These are phyloP conservation scores for Diglossa cyanea DNA, from an alignment of 2,797 vertebrate genomes.

Conservation along the genomic window DNA sequence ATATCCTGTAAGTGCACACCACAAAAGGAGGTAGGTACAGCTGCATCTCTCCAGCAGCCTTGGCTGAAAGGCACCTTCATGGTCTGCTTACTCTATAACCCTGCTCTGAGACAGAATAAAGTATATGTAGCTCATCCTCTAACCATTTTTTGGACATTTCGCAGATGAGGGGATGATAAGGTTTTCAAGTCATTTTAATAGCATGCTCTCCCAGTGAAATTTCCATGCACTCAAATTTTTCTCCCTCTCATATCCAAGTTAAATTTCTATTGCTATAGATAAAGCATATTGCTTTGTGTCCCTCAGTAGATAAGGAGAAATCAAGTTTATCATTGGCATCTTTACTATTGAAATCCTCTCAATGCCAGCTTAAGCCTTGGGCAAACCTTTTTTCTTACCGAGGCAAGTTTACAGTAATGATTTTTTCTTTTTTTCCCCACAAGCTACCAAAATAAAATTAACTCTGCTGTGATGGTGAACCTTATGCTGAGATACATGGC, in stretches of 20 bases:
- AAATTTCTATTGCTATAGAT: background rate
- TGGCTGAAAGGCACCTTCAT: background rate
- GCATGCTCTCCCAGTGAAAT: background rate
- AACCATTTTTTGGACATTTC: background rate
- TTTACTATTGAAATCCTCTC: background rate
- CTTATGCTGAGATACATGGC: background rate
- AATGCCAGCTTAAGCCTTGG: background rate
- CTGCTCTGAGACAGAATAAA: background rate
- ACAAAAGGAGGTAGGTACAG: background rate
- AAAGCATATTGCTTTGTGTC: background rate
- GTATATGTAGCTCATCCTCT: background rate
- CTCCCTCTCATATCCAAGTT: background rate
- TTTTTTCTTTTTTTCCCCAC: background rate
- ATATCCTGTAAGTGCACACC: background rate
- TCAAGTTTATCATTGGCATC: background rate
- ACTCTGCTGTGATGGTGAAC: background rate
- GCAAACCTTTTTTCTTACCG: background rate
- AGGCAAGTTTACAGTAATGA: background rate
- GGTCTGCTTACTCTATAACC: background rate
- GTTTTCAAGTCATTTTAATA: background rate
- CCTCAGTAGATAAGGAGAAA: background rate
- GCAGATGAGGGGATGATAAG: background rate
- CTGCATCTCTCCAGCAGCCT: background rate
- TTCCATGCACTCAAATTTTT: background rate
- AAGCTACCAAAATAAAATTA: background rate